phyloP scores from a whole-genome alignment of 2,888 invertebrate species.

The Amaurobius ferox region DNA sequence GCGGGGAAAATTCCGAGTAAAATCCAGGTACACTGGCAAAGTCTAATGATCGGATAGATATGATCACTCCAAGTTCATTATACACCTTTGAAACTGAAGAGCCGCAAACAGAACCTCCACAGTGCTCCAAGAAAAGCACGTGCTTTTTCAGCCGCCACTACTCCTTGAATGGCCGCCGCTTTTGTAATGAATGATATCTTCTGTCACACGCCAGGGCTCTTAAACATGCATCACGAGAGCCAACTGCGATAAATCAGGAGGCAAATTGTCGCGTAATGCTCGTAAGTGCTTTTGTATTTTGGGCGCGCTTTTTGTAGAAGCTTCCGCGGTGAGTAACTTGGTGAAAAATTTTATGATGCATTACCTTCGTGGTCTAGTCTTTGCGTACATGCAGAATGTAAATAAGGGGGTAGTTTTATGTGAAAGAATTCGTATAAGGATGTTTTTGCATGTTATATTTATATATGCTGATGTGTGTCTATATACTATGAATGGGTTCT shows the following conservation, averaged over 20 bases:
- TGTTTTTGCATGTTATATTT: too few relatives aligned
- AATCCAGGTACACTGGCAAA: too few relatives aligned
- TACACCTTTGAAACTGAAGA: too few relatives aligned
- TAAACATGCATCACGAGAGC: conserved; percentile 19
- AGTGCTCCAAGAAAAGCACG: conserved; percentile 4
- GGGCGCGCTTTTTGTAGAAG: not conserved
- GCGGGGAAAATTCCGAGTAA: too few relatives aligned
- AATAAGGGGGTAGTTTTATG: too few relatives aligned
- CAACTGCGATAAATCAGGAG: conserved; percentile 17
- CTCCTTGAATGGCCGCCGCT: not conserved
- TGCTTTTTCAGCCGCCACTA: not conserved
- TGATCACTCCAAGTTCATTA: too few relatives aligned
- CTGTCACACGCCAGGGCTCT: not conserved
- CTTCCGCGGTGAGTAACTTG: not conserved
- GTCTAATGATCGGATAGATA: too few relatives aligned
- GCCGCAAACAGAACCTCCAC: too few relatives aligned
- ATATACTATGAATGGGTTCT: too few relatives aligned
- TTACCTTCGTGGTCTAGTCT: not conserved
- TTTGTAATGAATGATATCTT: conserved; percentile 9
- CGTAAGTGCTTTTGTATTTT: not conserved
- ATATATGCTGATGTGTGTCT: too few relatives aligned
- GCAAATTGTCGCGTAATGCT: conserved; percentile 17
- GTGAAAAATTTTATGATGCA: not conserved
- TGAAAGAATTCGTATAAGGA: too few relatives aligned
- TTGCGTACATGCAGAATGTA: too few relatives aligned